Evolutionary conservation across 1,140 invertebrate genomes (phyloP).

Genomic region (Magallana angulata): DNA sequence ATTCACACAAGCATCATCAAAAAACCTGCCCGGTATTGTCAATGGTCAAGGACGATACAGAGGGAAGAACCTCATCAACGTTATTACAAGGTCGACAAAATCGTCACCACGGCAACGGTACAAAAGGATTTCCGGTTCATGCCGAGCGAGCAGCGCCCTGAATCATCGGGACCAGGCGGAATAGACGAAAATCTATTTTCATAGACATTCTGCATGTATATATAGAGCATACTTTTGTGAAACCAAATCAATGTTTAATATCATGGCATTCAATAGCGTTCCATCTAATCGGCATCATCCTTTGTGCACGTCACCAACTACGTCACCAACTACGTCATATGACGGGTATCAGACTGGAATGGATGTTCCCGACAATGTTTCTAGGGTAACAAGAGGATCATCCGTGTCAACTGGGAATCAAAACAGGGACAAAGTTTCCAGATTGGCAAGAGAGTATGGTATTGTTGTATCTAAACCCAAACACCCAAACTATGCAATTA

Average conservation of each 20-base stretch:
- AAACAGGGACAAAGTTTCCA: not conserved
- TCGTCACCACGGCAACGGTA: not conserved
- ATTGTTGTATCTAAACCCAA: constrained; percentile 42
- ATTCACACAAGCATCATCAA: not conserved
- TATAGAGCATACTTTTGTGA: too few species aligned
- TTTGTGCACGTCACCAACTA: not conserved
- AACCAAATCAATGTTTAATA: not conserved
- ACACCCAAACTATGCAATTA: constrained; percentile 78
- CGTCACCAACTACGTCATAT: not conserved
- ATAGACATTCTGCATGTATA: not conserved
- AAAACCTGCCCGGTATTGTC: not conserved
- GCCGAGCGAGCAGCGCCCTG: not conserved
- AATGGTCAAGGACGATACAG: not conserved
- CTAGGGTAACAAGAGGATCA: not conserved
- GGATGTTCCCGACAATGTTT: not conserved
- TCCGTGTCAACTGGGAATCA: not conserved
- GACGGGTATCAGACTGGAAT: not conserved
- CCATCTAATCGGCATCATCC: not conserved
- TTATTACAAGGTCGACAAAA: not conserved
- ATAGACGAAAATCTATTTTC: not conserved
- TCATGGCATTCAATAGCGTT: not conserved
- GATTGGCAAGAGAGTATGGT: constrained; percentile 2
- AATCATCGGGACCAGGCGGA: not conserved
- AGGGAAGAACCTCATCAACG: not conserved
- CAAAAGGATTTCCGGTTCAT: not conserved